Percentiles rank a stretch among this genome's conserved stretches.
Evolutionary conservation across 2,888 invertebrate species (phyloP).

Genomic region (Sipha maydis): DNA sequence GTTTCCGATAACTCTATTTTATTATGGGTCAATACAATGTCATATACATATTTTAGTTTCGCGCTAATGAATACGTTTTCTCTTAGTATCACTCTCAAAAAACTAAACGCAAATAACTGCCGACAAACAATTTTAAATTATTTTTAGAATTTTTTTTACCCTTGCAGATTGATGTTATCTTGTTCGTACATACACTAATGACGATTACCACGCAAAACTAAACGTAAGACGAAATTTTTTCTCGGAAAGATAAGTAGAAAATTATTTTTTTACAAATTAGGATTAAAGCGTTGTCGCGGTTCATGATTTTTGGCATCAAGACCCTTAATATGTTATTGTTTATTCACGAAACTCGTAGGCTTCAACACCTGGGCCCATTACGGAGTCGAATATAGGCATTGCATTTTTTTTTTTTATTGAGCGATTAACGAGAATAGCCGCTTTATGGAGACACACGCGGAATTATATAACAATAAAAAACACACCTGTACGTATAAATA

Average conservation of each 20-base stretch:
- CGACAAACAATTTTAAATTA: background rate
- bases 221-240: background rate
- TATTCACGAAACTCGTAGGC: background rate
- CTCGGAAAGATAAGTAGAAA: background rate
- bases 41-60: background rate
- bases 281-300: background rate
- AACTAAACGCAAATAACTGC: background rate
- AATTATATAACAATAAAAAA: no score
- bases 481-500: no score
- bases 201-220: no score
- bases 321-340: background rate
- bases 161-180: background rate
- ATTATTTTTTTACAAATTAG: background rate
- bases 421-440: background rate
- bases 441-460: no score
- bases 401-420: background rate
- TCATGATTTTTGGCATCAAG: background rate
- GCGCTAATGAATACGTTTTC: background rate
- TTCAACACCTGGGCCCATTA: background rate
- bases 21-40: background rate
- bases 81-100: background rate
- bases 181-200: no score
- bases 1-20: background rate
- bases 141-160: background rate
- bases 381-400: background rate